A percentile compares a stretch with the other conserved stretches of the same genome.
Evolutionary conservation across 2,888 invertebrate species (phyloP).

Genomic region (Strigamia maritima): DNA sequence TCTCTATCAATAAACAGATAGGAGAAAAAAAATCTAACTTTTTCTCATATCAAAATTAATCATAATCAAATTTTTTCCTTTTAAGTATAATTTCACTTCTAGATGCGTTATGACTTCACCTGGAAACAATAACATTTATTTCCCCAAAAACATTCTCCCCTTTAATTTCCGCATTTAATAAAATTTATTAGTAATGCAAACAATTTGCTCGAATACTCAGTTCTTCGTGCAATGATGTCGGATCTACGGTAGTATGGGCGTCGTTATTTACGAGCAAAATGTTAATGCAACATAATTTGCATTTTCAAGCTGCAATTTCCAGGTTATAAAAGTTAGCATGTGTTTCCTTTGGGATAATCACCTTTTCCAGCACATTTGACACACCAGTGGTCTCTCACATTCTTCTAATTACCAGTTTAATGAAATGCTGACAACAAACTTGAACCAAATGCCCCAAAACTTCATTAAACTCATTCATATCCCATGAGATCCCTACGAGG

Average conservation of each 20-base stretch:
- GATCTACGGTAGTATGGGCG: not conserved
- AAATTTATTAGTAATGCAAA: not conserved
- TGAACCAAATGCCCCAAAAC: constrained; percentile 23
- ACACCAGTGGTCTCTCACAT: constrained; percentile 19
- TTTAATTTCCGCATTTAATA: not conserved
- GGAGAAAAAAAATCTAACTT: not conserved
- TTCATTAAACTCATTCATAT: constrained; percentile 16
- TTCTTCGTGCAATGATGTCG: not conserved
- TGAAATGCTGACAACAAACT: constrained; percentile 23
- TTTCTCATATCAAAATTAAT: not conserved
- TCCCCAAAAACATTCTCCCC: not conserved
- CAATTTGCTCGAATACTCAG: not conserved
- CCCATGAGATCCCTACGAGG: not conserved
- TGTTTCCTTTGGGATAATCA: constrained; percentile 23
- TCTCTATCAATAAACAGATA: not conserved
- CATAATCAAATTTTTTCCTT: not conserved
- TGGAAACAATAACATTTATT: no score
- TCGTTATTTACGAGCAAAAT: not conserved
- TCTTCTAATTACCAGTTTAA: constrained; percentile 15
- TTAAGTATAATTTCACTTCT: not conserved
- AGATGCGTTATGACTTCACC: not conserved
- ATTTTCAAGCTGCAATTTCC: constrained; percentile 1
- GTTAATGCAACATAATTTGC: constrained; percentile 18
- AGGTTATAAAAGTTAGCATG: constrained; percentile 23
- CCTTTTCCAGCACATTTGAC: constrained; percentile 19